Conservation (phyloP, 2,113 vertebrate genomes). For the Leptocoma aspasia region DNA sequence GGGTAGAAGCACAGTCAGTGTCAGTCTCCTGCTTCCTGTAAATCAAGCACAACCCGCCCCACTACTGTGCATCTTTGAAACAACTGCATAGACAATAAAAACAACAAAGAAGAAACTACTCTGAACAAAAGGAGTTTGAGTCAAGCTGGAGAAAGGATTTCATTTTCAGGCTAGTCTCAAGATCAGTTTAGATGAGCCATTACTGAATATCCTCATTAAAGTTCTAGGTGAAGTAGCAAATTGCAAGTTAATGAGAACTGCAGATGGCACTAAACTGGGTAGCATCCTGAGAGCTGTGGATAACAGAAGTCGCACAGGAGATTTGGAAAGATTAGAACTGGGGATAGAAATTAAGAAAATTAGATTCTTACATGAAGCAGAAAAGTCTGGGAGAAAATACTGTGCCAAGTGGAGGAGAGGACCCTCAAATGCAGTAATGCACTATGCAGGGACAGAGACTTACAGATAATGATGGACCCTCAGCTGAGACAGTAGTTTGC, state of each 20-base stretch:
- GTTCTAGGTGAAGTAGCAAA: conserved; percentile 36
- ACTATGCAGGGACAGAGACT: not conserved
- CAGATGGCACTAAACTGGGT: conserved; percentile 34
- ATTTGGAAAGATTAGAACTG: conserved; percentile 50
- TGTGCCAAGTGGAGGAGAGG: not conserved
- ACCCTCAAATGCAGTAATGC: not conserved
- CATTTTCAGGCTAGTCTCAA: conserved; percentile 25
- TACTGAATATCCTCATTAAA: conserved; percentile 40
- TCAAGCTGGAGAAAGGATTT: not conserved
- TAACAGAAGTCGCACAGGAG: conserved; percentile 32
- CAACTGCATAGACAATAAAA: not conserved
- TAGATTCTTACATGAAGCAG: not conserved
- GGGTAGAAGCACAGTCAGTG: not conserved
- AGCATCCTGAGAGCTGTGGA: not conserved
- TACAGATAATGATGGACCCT: not conserved
- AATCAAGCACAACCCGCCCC: not conserved
- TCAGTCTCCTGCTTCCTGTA: not conserved
- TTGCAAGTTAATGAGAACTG: conserved; percentile 35
- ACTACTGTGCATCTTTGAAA: not conserved
- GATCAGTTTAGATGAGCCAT: conserved; percentile 22
- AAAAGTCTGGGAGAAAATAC: conserved; percentile 4
- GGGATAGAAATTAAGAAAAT: conserved; percentile 44
- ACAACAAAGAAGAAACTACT: not conserved
- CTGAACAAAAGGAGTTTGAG: not conserved
- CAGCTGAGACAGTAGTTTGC: not conserved